These are phyloP conservation scores for Spodoptera litura DNA, from an alignment of 1,140 invertebrate species.

Conservation along the genomic window DNA sequence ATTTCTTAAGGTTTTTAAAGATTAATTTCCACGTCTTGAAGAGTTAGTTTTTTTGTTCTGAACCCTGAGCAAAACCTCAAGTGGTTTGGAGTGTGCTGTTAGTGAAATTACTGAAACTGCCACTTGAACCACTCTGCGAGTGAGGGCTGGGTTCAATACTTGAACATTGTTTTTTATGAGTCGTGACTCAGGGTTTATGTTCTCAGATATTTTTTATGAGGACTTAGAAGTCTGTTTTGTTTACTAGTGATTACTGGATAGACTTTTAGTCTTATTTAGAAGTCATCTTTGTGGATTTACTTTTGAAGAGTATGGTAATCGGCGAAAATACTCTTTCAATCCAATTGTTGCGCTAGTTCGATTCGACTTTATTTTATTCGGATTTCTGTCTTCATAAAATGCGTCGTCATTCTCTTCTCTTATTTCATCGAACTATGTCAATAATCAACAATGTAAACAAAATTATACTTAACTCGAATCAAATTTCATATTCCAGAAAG, in stretches of 20 bases:
- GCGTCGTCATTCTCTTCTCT: too few relatives aligned
- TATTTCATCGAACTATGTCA: too few relatives aligned
- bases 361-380: too few relatives aligned
- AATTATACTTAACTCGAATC: neutral
- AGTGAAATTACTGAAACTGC: conserved; percentile 48
- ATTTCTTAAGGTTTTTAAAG: conserved; percentile 32
- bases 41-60: conserved; percentile 40
- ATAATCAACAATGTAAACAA: too few relatives aligned
- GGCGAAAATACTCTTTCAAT: too few relatives aligned
- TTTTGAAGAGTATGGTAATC: too few relatives aligned
- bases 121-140: conserved; percentile 48
- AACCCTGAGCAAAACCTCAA: conserved; percentile 33
- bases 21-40: conserved; percentile 39
- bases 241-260: too few relatives aligned
- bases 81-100: conserved; percentile 39
- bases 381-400: too few relatives aligned
- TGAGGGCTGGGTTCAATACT: conserved; percentile 33
- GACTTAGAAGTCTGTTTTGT: neutral
- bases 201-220: conserved; percentile 31
- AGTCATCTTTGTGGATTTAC: neutral
- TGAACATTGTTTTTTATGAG: conserved; percentile 36
- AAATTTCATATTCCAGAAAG: conserved; percentile 2
- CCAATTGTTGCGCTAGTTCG: too few relatives aligned
- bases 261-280: neutral
- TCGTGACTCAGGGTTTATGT: conserved; percentile 29